Evolutionary conservation across 1,140 invertebrate species (phyloP), one percentile per base, ranked within the genome.

Genomic region (Cydia pomonella): DNA sequence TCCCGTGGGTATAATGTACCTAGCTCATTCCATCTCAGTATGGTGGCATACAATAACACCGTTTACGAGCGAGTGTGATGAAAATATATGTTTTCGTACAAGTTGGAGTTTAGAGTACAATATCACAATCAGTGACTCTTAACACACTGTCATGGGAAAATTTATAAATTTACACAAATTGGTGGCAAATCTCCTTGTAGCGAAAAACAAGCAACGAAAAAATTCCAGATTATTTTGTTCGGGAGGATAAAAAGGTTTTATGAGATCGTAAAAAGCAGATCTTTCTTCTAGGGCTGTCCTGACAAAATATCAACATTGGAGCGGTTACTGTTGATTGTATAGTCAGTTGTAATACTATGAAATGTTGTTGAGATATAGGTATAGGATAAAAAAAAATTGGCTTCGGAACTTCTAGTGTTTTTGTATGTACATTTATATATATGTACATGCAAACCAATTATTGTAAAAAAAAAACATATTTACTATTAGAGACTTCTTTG

Each of bases 291-390:
- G n/a, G 64, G 27, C 64, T 69, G 63, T n/a, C 63, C 63, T 64
- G 64, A 69, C 64, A 69, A 69, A 59, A 69, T 69, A 69, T 69
- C 64, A 69, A 69, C 64, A 69, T 33, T 69, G 64, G 18, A 38
- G 64, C 27, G 29, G 64, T 69, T 69, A 69, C 64, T 38, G 64
- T 33, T 69, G 64, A 69, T 69, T 69, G 64, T 69, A 69, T 69
- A 38, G 64, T 38, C 64, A 38, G 64, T 38, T 69, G 62, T 29
- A 64, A 64, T 64, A 16, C 62, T 27, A 27, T 64, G 29, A 38
- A 38, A 64, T 64, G 27, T 33, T 9, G 63, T 64, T 5, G 27
- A 27, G 25, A 21, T 25, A 62, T 29, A 27, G 1, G 25, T 63
- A 25, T 0, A n/a, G n/a, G n/a, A n/a, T n/a, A n/a, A 10, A 63